These are phyloP conservation scores for Hydrotaea cyrtoneurina DNA, from an alignment of 2,888 invertebrate species.

Conservation along the genomic window DNA sequence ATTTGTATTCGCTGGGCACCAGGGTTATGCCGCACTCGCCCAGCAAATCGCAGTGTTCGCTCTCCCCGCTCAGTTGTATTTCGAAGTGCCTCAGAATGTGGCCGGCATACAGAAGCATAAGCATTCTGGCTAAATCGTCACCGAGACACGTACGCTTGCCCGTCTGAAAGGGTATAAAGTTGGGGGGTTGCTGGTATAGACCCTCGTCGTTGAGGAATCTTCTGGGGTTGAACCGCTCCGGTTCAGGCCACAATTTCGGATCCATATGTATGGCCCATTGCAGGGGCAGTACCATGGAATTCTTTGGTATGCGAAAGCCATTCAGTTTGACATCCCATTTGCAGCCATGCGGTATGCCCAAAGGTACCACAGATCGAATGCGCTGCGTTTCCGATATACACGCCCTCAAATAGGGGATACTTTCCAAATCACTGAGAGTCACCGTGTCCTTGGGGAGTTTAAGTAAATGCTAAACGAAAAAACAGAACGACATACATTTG, in stretches of 20 bases:
- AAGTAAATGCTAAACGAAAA: conserved; percentile 46
- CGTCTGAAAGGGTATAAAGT: conserved; percentile 91
- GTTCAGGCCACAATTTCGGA: conserved; percentile 85
- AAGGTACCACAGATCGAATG: conserved; percentile 89
- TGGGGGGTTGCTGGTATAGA: conserved; percentile 84
- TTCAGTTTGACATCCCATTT: conserved; percentile 81
- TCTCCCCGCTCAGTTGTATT: conserved; percentile 78
- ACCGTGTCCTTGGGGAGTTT: conserved; percentile 61
- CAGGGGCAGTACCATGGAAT: conserved; percentile 88
- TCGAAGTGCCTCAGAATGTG: conserved; percentile 84
- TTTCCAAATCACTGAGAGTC: conserved; percentile 74
- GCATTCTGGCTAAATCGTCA: conserved; percentile 90
- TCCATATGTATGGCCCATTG: conserved; percentile 92
- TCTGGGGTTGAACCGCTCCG: conserved; percentile 85
- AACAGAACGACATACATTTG: neutral
- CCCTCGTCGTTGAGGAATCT: conserved; percentile 87
- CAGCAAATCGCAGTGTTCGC: conserved; percentile 82
- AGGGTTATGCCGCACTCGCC: conserved; percentile 90
- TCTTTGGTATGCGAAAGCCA: conserved; percentile 86
- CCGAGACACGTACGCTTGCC: conserved; percentile 93
- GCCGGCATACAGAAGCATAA: conserved; percentile 84
- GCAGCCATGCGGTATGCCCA: conserved; percentile 93
- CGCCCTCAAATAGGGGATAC: conserved; percentile 82
- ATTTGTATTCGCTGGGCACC: conserved; percentile 84
- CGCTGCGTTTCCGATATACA: conserved; percentile 90